These are phyloP conservation scores for Danaus chrysippus DNA, from an alignment of 2,888 invertebrate genomes.

Conservation along the genomic window DNA sequence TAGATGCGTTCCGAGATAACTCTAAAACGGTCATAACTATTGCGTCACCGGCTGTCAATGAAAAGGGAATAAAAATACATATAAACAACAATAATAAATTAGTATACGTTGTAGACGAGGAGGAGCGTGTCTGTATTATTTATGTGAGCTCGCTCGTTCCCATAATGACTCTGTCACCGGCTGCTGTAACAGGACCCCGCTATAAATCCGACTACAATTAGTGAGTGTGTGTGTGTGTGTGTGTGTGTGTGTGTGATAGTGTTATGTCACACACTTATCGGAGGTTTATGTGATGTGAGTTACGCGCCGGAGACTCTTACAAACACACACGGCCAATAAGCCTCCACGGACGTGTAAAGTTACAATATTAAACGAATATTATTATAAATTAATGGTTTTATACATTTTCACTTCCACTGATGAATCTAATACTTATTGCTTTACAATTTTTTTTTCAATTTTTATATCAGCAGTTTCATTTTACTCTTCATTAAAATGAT, in stretches of 20 bases:
- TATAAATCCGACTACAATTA: constrained; percentile 32
- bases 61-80: constrained; percentile 19
- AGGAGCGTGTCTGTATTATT: constrained; percentile 24
- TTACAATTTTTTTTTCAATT: too few species aligned
- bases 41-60: constrained; percentile 24
- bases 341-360: too few species aligned
- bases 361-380: too few species aligned
- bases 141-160: constrained; percentile 32
- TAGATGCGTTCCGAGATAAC: constrained; percentile 20
- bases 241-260: constrained; percentile 35
- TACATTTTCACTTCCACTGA: too few species aligned
- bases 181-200: constrained; percentile 19
- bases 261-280: constrained; percentile 39
- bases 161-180: constrained; percentile 30
- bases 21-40: not conserved
- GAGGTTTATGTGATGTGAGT: constrained; percentile 28
- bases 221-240: constrained; percentile 34
- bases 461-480: too few species aligned
- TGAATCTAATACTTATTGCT: too few species aligned
- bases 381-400: too few species aligned
- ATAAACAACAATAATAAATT: constrained; percentile 21
- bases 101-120: constrained; percentile 16
- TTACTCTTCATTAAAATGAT: too few species aligned
- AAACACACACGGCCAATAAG: too few species aligned
- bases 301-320: too few species aligned